These are phyloP conservation scores for Litocranius walleri DNA, from an alignment of 2,113 vertebrate species.

Conservation along the genomic window DNA sequence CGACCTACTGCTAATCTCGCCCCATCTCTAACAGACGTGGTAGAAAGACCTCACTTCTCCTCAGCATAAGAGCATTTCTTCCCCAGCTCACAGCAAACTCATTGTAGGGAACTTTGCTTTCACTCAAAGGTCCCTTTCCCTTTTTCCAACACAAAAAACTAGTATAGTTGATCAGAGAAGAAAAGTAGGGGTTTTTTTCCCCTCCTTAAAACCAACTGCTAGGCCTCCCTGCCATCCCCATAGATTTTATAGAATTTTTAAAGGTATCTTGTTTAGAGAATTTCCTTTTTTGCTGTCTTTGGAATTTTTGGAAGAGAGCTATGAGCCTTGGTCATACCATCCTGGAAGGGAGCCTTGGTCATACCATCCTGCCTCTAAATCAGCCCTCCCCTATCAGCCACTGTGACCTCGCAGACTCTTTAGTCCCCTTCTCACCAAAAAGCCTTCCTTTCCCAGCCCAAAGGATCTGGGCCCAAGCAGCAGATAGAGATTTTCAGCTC, in stretches of 20 bases:
- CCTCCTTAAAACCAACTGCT: not conserved
- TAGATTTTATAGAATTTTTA: not conserved
- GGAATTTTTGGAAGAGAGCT: conserved; percentile 45
- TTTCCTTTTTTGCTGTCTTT: conserved; percentile 38
- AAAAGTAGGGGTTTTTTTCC: not conserved
- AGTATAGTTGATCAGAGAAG: not conserved
- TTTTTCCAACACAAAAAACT: not conserved
- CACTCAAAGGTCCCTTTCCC: not conserved
- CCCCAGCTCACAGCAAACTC: not conserved
- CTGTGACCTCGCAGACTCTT: not conserved
- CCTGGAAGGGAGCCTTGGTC: not conserved
- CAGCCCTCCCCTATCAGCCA: not conserved
- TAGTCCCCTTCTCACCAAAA: not conserved
- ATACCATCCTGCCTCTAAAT: not conserved
- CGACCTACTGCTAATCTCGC: not conserved
- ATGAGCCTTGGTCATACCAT: not conserved
- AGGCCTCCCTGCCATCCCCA: not conserved
- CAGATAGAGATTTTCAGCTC: not conserved
- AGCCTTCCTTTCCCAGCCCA: not conserved
- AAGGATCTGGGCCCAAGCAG: not conserved
- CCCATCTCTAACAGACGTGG: not conserved
- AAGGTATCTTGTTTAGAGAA: not conserved
- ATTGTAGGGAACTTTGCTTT: not conserved
- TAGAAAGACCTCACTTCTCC: not conserved
- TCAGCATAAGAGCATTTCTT: not conserved